These are phyloP conservation scores for Isotomurus palustris DNA, from an alignment of 2,888 invertebrate genomes.

Conservation along the genomic window DNA sequence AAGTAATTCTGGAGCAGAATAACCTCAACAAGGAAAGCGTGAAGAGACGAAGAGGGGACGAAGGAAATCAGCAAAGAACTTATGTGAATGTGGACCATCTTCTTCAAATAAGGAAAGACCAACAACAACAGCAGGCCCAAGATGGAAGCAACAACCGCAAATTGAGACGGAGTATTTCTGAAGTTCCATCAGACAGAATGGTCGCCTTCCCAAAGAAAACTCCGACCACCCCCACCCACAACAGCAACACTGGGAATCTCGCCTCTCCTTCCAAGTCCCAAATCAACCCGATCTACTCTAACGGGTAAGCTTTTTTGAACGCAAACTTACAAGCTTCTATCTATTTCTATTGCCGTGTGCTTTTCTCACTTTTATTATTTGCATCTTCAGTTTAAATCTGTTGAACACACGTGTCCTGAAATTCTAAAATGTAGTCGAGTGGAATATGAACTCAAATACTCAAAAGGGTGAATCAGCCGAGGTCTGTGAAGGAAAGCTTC, in stretches of 20 bases:
- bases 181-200: slow-evolving; percentile 39
- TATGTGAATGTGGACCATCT: neutral
- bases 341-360: neutral
- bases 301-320: slow-evolving; percentile 34
- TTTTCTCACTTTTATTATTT: too few species aligned
- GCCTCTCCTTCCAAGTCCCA: too few species aligned
- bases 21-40: slow-evolving; percentile 11
- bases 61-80: slow-evolving; percentile 10
- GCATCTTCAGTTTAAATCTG: too few species aligned
- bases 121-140: neutral
- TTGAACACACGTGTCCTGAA: too few species aligned
- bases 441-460: too few species aligned
- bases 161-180: slow-evolving; percentile 42
- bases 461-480: too few species aligned
- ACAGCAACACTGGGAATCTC: slow-evolving; percentile 39
- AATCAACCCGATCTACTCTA: too few species aligned
- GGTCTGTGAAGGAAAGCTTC: too few species aligned
- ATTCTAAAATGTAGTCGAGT: too few species aligned
- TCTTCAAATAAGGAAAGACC: neutral
- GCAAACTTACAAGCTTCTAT: neutral
- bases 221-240: too few species aligned
- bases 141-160: slow-evolving; percentile 27
- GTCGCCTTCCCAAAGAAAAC: neutral
- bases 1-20: slow-evolving; percentile 42
- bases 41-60: slow-evolving; percentile 18